A percentile compares a stretch with the other conserved stretches of the same genome.
These are phyloP conservation scores for Spisula solida DNA, from an alignment of 2,888 invertebrate species.

Conservation along the genomic window DNA sequence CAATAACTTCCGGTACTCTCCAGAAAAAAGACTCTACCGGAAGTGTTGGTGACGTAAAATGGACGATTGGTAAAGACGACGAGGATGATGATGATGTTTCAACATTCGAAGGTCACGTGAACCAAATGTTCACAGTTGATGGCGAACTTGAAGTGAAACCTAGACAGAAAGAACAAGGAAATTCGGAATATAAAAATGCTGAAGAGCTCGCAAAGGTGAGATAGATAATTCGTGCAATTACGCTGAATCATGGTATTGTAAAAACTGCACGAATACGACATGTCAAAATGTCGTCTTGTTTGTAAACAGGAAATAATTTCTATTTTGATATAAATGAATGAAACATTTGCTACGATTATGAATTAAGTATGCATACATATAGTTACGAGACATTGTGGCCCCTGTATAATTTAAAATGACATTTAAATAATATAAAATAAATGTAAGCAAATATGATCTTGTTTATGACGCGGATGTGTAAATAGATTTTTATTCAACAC, in stretches of 20 bases:
- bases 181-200: not conserved
- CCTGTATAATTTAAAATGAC: not conserved
- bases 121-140: conserved; percentile 42
- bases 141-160: conserved; percentile 13
- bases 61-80: conserved; percentile 19
- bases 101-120: conserved; percentile 16
- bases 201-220: not conserved
- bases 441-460: too few species aligned
- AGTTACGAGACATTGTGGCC: not conserved
- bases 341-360: not conserved
- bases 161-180: conserved; percentile 23
- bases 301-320: not conserved
- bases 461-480: too few species aligned
- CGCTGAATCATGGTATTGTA: conserved; percentile 13
- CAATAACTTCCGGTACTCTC: not conserved
- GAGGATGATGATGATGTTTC: not conserved
- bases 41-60: conserved; percentile 34
- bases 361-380: not conserved
- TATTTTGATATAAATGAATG: not conserved
- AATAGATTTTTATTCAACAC: too few species aligned
- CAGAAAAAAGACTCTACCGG: conserved; percentile 40
- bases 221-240: not conserved
- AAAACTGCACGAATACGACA: not conserved
- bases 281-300: not conserved
- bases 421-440: not conserved